Conservation (phyloP, 2,888 invertebrate species). For the Cheilosia variabilis region DNA sequence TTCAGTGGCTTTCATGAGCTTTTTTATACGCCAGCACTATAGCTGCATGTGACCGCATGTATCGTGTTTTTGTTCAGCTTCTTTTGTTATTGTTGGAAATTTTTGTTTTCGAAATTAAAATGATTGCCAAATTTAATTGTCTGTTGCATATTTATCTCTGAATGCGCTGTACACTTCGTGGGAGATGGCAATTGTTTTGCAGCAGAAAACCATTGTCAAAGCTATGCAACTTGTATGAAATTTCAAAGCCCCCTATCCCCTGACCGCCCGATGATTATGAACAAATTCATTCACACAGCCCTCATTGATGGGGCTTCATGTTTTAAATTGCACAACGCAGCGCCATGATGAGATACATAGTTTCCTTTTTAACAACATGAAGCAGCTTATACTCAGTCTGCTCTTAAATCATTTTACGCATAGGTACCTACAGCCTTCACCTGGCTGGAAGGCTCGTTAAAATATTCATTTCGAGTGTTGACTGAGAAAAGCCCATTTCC, state of each 20-base stretch:
- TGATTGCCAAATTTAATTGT: constrained; percentile 68
- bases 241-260: constrained; percentile 30
- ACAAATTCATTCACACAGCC: constrained; percentile 49
- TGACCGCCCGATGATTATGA: too few species aligned
- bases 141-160: constrained; percentile 59
- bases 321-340: constrained; percentile 34
- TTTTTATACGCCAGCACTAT: constrained; percentile 44
- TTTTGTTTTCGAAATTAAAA: constrained; percentile 26
- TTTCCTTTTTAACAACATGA: constrained; percentile 29
- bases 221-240: constrained; percentile 42
- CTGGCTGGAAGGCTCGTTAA: constrained; percentile 15
- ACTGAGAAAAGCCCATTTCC: constrained; percentile 26
- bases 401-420: constrained; percentile 47
- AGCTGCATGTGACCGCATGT: constrained; percentile 38
- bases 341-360: constrained; percentile 7
- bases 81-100: background rate
- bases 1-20: constrained; percentile 12
- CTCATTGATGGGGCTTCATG: constrained; percentile 48
- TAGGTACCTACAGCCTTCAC: constrained; percentile 22
- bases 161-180: constrained; percentile 23
- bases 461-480: constrained; percentile 55
- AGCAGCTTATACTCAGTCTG: constrained; percentile 42
- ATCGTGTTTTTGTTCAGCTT: background rate
- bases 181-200: constrained; percentile 27
- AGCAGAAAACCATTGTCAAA: constrained; percentile 50